phyloP scores from a whole-genome alignment of 2,797 vertebrate genomes.

The Siniperca scherzeri region DNA sequence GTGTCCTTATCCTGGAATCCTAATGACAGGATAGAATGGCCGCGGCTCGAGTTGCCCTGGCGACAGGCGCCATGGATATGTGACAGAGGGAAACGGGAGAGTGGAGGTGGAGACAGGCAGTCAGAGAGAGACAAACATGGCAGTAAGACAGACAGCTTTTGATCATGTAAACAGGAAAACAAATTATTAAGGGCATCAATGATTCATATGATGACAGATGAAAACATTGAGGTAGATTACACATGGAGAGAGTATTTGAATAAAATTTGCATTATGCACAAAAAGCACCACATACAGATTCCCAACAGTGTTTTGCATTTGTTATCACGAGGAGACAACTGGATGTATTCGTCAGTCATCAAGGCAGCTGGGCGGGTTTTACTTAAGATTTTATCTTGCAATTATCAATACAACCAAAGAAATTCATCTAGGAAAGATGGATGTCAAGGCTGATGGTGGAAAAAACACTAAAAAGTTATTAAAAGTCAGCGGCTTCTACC shows the following conservation, averaged over 20 bases:
- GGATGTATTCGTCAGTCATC: neutral
- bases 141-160: slow-evolving; percentile 14
- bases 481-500: slow-evolving; percentile 29
- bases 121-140: slow-evolving; percentile 19
- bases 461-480: neutral
- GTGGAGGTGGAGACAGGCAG: slow-evolving; percentile 59
- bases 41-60: slow-evolving; percentile 80
- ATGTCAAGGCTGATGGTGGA: neutral
- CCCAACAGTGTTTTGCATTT: slow-evolving; percentile 36
- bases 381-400: neutral
- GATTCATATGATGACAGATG: neutral
- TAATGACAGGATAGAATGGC: slow-evolving; percentile 88
- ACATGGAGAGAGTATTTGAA: slow-evolving; percentile 69
- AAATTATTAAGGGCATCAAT: neutral
- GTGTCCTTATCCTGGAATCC: slow-evolving; percentile 77
- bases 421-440: neutral
- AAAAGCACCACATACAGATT: slow-evolving; percentile 16
- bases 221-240: slow-evolving; percentile 12
- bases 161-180: slow-evolving; percentile 8
- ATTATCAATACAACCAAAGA: neutral
- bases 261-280: slow-evolving; percentile 74
- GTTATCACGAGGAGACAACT: neutral
- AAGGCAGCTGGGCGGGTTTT: neutral
- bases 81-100: slow-evolving; percentile 73
- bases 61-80: slow-evolving; percentile 85